Base-by-base conservation (phyloP, 2,113 vertebrate genomes). In the Xerus inauris region DNA sequence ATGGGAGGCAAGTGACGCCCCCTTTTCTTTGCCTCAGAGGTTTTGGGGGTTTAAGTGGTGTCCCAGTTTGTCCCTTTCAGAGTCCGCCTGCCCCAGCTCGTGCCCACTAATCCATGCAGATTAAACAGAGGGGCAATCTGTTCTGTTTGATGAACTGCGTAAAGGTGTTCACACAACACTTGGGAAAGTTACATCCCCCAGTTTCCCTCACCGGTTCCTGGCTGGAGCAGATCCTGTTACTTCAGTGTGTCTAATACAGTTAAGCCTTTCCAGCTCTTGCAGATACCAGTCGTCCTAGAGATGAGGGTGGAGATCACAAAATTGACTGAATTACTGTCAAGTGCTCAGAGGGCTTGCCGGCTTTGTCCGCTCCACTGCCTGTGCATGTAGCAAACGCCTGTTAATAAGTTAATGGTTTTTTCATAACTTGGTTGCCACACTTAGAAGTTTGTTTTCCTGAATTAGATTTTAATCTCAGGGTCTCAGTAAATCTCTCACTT, bases 1-100 rank as follows among this genome's bases (percentile, higher is more conserved):
- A 94, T 99, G 99, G 99, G 98, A 99, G 99, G 99, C 99, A 99
- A 98, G 98, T 98, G 93, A 38, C 86, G 92, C 92, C 75, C 79
- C 84, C 80, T 47, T 22, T 77, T 35, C 32, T 5, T 79, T 3
- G 49, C 26, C n/a, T 64, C 16, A 51, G 49, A 24, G 30, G n/a
- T 81, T 80, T 14, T n/a, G n/a, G 77, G n/a, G 67, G 76, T 40
- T 11, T 62, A 28, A 1, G 1, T 28, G 65, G 76, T 51, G 72
- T 59, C 91, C 73, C 5, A 4, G 47, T 67, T 73, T 32, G 90
- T 57, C 30, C 45, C 32, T 47, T 5, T 8, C 35, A 45, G 26
- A 77, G 24, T 6, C 28, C 49, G 3, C 35, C n/a, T 49, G 3
- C 30, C 22, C 38, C 8, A 2, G 3, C 67, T 30, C 1, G 8